A percentile compares a stretch with the other conserved stretches of the same genome.
Evolutionary conservation across 1,140 invertebrate species (phyloP).

Genomic region (Lamellibrachia luymesi): DNA sequence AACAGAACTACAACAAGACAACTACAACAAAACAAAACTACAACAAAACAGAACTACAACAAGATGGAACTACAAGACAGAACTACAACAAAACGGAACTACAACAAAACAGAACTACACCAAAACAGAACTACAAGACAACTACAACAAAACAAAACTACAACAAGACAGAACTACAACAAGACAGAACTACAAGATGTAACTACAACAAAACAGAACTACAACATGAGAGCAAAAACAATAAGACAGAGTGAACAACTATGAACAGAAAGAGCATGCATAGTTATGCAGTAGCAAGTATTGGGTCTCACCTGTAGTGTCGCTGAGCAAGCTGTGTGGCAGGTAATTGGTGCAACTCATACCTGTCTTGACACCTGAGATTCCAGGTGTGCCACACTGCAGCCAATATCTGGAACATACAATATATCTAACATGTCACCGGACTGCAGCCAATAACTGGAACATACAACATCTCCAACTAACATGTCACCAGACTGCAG

Average conservation of each 20-base stretch:
- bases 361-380: slow-evolving; percentile 37
- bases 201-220: too few relatives aligned
- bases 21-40: too few relatives aligned
- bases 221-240: too few relatives aligned
- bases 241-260: too few relatives aligned
- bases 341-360: slow-evolving; percentile 36
- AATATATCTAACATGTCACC: slow-evolving; percentile 14
- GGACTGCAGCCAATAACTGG: slow-evolving; percentile 34
- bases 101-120: neutral
- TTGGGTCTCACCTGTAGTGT: slow-evolving; percentile 37
- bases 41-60: too few relatives aligned
- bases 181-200: too few relatives aligned
- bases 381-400: slow-evolving; percentile 38
- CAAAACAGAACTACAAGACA: too few relatives aligned
- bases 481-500: neutral
- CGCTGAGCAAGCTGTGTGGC: slow-evolving; percentile 34
- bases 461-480: neutral
- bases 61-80: too few relatives aligned
- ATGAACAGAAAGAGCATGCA: neutral
- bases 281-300: neutral
- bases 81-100: neutral
- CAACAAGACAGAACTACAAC: too few relatives aligned
- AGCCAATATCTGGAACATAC: slow-evolving; percentile 31
- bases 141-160: too few relatives aligned
- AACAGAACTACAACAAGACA: too few relatives aligned